Evolutionary conservation across 2,113 vertebrate species (phyloP), one percentile per base, ranked within the genome.

Genomic region (Caranx ignobilis): DNA sequence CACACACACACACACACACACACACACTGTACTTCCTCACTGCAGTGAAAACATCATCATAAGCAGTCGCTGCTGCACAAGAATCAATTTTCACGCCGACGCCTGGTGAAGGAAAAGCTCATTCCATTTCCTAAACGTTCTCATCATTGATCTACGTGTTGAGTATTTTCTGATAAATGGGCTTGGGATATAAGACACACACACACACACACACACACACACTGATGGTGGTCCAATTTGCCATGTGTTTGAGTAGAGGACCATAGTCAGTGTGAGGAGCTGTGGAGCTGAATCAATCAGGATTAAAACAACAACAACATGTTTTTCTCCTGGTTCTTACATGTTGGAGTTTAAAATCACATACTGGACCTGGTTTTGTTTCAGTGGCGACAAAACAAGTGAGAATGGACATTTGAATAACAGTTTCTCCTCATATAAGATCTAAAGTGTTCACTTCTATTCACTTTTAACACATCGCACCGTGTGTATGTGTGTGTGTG

Each of bases 91-190:
- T 70, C 66, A 78, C 31, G 32, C 37, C 67, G 48, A 77, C 47
- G 70, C 47, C 50, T 6, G 0, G 5, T 47, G 63, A 79, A 75
- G 64, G 39, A 66, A 79, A 70, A 56, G 77, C 81, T 91, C 80
- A 73, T 84, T 92, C 61, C 71, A 43, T 83, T 87, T 88, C 62
- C 65, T 85, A 83, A 91, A 89, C 84, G 74, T 78, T 71, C 37
- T 57, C 75, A 73, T 61, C 67, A 93, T 92, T 79, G 88, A 91
- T 85, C 76, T 52, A 26, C 60, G 64, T 45, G 41, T 68, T 60
- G 70, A 70, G 74, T 61, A 72, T 70, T 73, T 79, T 79, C 48
- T 84, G 87, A 89, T 87, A 47, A 87, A 92, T 91, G 71, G 64
- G 76, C 11, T 57, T 19, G 43, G 37, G 26, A 31, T 78, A 16